Evolutionary conservation across 2,797 vertebrate species (phyloP).

Genomic region (Semotilus atromaculatus): DNA sequence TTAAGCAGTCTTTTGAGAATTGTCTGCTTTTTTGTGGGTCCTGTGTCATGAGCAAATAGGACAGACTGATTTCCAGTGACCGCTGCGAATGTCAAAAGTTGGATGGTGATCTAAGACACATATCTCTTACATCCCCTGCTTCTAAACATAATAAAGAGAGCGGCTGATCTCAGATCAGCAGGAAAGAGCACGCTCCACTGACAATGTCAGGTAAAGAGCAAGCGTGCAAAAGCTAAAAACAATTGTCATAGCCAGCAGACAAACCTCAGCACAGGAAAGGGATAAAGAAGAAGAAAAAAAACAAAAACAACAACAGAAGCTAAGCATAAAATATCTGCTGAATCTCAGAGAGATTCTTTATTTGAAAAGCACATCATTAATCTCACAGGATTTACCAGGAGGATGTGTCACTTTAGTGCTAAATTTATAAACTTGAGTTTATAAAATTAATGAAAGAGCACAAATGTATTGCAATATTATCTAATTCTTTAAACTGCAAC

Average conservation of each 20-base stretch:
- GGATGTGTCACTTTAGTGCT: conserved; percentile 45
- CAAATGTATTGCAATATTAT: conserved; percentile 48
- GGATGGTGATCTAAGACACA: conserved; percentile 7
- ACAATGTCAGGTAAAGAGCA: conserved; percentile 41
- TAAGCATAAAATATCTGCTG: conserved; percentile 63
- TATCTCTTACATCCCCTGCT: conserved; percentile 1
- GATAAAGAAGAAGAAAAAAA: conserved; percentile 51
- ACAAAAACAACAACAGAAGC: conserved; percentile 61
- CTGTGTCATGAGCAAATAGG: conserved; percentile 13
- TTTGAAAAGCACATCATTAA: conserved; percentile 59
- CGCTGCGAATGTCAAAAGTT: conserved; percentile 7
- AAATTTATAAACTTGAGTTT: conserved; percentile 47
- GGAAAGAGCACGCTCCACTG: conserved; percentile 28
- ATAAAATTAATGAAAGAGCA: conserved; percentile 51
- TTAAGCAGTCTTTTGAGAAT: not conserved
- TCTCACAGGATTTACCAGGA: conserved; percentile 53
- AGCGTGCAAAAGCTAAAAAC: conserved; percentile 40
- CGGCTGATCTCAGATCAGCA: conserved; percentile 33
- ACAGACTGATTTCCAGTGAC: conserved; percentile 4
- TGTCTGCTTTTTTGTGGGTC: not conserved
- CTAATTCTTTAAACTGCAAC: not conserved
- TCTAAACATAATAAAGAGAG: not conserved
- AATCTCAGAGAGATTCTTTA: conserved; percentile 61
- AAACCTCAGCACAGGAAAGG: conserved; percentile 49
- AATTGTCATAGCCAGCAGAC: conserved; percentile 48